phyloP scores from a whole-genome alignment of 2,888 invertebrate species.

The Labia minor region DNA sequence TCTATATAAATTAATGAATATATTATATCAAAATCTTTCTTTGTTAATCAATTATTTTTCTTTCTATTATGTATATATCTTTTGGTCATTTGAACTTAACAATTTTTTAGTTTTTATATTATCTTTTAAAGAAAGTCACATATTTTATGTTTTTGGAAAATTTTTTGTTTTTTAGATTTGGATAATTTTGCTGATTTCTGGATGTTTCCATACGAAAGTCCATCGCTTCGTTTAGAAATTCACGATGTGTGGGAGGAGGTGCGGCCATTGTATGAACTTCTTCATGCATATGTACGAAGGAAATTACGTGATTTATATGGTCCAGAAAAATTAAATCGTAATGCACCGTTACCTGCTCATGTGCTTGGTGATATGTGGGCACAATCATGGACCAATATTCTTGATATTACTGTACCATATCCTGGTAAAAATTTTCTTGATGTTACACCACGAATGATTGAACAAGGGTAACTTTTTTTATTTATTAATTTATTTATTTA shows the following conservation, averaged over 20 bases:
- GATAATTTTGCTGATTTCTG: conserved; percentile 79
- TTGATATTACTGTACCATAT: conserved; percentile 72
- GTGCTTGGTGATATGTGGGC: conserved; percentile 85
- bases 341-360: conserved; percentile 75
- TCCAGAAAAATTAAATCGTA: conserved; percentile 63
- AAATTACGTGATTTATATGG: conserved; percentile 75
- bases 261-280: conserved; percentile 71
- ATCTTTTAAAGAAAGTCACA: no score
- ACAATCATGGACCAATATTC: conserved; percentile 73
- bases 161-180: conserved; percentile 73
- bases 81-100: no score
- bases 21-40: no score
- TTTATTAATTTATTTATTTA: background rate
- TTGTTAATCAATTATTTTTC: no score
- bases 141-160: no score
- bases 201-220: conserved; percentile 75
- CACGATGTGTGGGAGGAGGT: conserved; percentile 76
- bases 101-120: no score
- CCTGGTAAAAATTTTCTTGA: conserved; percentile 74
- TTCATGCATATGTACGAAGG: conserved; percentile 81
- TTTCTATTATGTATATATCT: no score
- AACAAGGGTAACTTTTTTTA: conserved; percentile 41
- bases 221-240: conserved; percentile 62
- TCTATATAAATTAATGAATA: no score
- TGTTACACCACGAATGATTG: conserved; percentile 69